Evolutionary conservation across 1,140 invertebrate genomes (phyloP).

Genomic region (Dufourea novaeangliae): DNA sequence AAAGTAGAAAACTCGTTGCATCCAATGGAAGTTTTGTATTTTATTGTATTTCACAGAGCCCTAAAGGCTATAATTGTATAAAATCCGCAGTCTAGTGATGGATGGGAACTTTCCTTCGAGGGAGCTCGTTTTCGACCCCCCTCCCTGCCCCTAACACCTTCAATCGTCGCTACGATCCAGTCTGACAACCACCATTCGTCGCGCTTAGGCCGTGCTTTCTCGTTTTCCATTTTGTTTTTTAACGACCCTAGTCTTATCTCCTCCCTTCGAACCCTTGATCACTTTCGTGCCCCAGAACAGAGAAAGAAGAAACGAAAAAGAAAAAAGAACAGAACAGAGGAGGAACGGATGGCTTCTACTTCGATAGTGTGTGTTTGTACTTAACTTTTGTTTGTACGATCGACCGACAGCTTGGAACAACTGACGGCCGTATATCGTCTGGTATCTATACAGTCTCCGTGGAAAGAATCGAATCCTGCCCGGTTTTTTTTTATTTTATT

Average conservation of each 20-base stretch:
- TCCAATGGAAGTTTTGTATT: too few relatives aligned
- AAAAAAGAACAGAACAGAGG: too few relatives aligned
- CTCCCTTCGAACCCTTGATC: not conserved
- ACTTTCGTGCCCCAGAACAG: too few relatives aligned
- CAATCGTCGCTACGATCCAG: not conserved
- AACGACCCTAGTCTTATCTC: not conserved
- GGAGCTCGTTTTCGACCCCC: not conserved
- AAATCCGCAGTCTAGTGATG: too few relatives aligned
- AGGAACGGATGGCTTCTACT: not conserved
- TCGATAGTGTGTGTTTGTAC: not conserved
- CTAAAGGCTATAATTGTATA: too few relatives aligned
- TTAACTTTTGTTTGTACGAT: not conserved
- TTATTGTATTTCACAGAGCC: too few relatives aligned
- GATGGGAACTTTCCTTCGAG: slow-evolving; percentile 5
- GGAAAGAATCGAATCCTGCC: slow-evolving; percentile 30
- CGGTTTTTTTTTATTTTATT: not conserved
- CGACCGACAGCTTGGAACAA: too few relatives aligned
- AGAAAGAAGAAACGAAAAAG: too few relatives aligned
- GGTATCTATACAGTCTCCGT: slow-evolving; percentile 9
- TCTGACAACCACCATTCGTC: slow-evolving; percentile 18
- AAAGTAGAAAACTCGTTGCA: too few relatives aligned
- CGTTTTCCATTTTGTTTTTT: slow-evolving; percentile 14
- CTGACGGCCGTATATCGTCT: too few relatives aligned
- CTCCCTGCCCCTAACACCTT: too few relatives aligned
- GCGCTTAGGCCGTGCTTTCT: slow-evolving; percentile 70